Evolutionary conservation across 1,140 invertebrate genomes (phyloP).

Genomic region (Lucilia cuprina): DNA sequence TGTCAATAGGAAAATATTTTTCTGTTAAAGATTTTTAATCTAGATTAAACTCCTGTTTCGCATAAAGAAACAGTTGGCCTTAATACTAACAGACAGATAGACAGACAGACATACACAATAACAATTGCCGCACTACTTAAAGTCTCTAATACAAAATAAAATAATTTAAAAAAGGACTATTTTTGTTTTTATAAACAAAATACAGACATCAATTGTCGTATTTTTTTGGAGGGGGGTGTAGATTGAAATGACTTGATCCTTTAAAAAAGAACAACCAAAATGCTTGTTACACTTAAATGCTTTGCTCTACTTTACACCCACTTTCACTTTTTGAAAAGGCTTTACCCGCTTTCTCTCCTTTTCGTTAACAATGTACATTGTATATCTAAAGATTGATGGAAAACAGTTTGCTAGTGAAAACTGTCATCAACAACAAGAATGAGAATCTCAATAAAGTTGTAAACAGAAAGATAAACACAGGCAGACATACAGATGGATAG

Average conservation of each 20-base stretch:
- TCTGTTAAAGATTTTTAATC: slow-evolving; percentile 8
- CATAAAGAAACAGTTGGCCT: background rate
- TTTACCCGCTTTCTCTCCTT: no score
- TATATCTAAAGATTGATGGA: background rate
- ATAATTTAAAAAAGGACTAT: no score
- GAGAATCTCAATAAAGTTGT: background rate
- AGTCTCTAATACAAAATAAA: no score
- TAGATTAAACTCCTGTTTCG: background rate
- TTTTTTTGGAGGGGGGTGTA: no score
- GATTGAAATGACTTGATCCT: background rate
- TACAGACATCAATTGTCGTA: slow-evolving; percentile 4
- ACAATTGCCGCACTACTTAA: no score
- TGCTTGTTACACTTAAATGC: no score
- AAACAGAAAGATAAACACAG: background rate
- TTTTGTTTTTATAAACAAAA: background rate
- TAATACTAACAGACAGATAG: background rate
- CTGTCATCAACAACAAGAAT: background rate
- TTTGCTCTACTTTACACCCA: no score
- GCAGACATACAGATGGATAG: no score
- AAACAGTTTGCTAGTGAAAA: slow-evolving; percentile 11
- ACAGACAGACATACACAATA: no score
- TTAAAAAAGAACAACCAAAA: background rate
- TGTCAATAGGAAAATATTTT: slow-evolving; percentile 14
- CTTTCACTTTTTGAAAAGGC: no score
- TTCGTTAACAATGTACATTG: no score